Conservation (phyloP, 2,888 invertebrate species). For the Perdita meconis region DNA sequence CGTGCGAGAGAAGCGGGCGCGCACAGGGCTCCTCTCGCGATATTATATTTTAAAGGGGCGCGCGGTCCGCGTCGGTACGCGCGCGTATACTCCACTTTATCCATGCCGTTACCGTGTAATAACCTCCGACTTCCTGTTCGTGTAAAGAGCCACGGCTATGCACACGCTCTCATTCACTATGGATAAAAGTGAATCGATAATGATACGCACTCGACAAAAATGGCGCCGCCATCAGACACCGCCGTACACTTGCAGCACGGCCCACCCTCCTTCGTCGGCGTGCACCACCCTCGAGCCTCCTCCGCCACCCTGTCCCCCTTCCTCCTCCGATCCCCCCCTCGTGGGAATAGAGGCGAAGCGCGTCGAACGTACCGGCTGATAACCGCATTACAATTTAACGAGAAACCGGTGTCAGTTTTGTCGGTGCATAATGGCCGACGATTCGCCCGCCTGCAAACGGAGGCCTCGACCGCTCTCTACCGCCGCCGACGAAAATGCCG, state of each 20-base stretch:
- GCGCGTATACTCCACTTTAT: constrained; percentile 64
- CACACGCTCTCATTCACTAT: constrained; percentile 66
- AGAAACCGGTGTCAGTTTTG: constrained; percentile 75
- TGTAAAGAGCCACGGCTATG: constrained; percentile 63
- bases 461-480: constrained; percentile 6
- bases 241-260: constrained; percentile 34
- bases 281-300: constrained; percentile 2
- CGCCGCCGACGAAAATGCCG: constrained; percentile 22
- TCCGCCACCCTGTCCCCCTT: background rate
- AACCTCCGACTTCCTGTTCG: constrained; percentile 71
- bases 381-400: constrained; percentile 79
- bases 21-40: constrained; percentile 32
- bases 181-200: constrained; percentile 79
- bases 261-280: constrained; percentile 8
- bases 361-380: constrained; percentile 78
- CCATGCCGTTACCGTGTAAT: constrained; percentile 66
- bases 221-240: constrained; percentile 68
- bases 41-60: constrained; percentile 64
- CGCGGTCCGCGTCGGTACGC: constrained; percentile 41
- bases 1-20: constrained; percentile 19
- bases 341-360: constrained; percentile 77
- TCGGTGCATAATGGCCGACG: constrained; percentile 68
- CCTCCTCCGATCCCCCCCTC: constrained; percentile 46
- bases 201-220: constrained; percentile 80
- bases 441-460: constrained; percentile 42